Conservation (phyloP, 2,113 vertebrate genomes). For the Notiomystis cincta region DNA sequence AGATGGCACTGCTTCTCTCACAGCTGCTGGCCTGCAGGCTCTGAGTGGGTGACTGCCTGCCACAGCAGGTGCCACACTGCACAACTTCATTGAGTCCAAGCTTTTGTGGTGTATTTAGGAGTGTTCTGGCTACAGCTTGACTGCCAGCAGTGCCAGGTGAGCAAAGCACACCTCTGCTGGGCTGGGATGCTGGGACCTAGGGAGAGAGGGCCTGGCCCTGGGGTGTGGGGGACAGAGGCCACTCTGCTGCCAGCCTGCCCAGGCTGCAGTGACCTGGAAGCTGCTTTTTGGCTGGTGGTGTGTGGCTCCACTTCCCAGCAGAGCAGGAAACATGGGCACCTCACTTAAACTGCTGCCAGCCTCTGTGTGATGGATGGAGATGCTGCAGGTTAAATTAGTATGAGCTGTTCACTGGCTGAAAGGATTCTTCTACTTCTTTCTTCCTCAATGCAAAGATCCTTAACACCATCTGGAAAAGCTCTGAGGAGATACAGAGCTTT, state of each 20-base stretch:
- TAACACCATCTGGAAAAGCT: not conserved
- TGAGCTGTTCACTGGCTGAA: not conserved
- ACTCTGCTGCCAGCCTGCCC: not conserved
- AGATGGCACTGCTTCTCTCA: not conserved
- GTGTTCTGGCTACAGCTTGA: not conserved
- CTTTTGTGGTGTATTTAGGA: not conserved
- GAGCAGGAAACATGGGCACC: not conserved
- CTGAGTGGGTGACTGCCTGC: not conserved
- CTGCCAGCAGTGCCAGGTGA: not conserved
- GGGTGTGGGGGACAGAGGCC: rapidly evolving
- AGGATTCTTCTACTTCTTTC: not conserved
- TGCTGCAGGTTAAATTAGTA: not conserved
- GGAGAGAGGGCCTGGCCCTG: not conserved
- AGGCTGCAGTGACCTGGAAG: not conserved
- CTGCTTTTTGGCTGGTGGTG: not conserved
- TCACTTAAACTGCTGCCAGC: not conserved
- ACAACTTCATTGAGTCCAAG: not conserved
- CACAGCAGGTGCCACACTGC: not conserved
- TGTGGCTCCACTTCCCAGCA: not conserved
- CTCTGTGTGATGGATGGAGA: not conserved
- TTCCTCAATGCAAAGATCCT: not conserved
- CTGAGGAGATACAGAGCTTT: not conserved
- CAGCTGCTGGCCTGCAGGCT: not conserved
- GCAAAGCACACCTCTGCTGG: not conserved
- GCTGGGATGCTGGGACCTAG: not conserved